Evolutionary conservation across 2,888 invertebrate species (phyloP).

Genomic region (Amphimallon solstitiale): DNA sequence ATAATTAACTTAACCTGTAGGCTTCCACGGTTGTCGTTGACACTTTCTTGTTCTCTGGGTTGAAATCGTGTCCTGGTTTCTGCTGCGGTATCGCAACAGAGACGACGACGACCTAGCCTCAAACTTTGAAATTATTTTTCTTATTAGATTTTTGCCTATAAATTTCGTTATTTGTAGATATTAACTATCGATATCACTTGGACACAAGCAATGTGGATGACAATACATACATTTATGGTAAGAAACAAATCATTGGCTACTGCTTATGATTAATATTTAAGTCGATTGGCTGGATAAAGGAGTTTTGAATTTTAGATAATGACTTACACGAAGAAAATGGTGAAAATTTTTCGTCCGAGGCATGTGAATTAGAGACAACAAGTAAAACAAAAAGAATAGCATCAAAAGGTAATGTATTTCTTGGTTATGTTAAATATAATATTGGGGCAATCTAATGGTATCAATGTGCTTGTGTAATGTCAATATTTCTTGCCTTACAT

Average conservation of each 20-base stretch:
- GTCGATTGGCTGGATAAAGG: no score
- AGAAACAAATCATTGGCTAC: background rate
- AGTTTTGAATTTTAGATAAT: background rate
- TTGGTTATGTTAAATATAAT: background rate
- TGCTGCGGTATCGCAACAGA: no score
- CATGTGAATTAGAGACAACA: background rate
- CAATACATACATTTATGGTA: background rate
- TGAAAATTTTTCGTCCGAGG: background rate
- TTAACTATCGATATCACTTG: background rate
- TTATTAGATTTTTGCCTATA: background rate
- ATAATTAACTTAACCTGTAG: no score
- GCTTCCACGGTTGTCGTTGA: no score
- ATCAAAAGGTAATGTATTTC: slow-evolving; percentile 16
- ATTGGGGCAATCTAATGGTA: no score
- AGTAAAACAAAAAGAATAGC: slow-evolving; percentile 7
- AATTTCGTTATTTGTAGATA: background rate
- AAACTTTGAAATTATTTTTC: no score
- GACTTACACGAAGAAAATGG: background rate
- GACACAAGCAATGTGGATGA: slow-evolving; percentile 1
- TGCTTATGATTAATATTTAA: no score
- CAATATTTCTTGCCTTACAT: no score
- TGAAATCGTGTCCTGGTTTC: no score
- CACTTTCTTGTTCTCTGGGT: no score
- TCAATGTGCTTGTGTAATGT: no score
- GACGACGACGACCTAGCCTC: no score